These are phyloP conservation scores for Thysanoteuthis rhombus DNA, from an alignment of 2,888 invertebrate genomes.

Conservation along the genomic window DNA sequence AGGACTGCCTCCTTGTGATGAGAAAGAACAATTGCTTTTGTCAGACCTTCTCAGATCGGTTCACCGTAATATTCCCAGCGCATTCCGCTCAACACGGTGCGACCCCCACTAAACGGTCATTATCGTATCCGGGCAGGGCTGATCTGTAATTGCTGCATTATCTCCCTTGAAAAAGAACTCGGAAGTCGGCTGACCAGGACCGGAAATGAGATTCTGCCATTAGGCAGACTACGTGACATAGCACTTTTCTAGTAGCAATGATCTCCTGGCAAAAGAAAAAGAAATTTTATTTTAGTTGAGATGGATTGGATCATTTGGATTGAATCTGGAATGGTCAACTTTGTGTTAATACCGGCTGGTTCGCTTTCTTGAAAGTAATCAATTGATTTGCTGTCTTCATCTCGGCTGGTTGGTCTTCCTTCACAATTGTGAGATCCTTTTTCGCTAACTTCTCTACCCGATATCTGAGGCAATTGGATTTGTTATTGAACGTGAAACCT, in stretches of 20 bases:
- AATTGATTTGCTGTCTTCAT: not conserved
- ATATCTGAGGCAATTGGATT: not conserved
- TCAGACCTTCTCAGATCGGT: not conserved
- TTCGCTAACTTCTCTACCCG: not conserved
- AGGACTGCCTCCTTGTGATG: not conserved
- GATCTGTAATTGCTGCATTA: not conserved
- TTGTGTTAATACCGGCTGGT: not conserved
- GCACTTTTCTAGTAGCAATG: not conserved
- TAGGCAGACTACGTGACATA: not conserved
- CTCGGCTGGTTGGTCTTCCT: not conserved
- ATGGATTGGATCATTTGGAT: not conserved
- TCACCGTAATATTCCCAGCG: not conserved
- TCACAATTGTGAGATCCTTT: not conserved
- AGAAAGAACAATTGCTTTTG: constrained; percentile 12
- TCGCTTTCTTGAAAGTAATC: not conserved
- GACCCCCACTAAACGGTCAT: not conserved
- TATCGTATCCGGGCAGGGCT: not conserved
- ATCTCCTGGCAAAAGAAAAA: not conserved
- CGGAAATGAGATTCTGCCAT: constrained; percentile 12
- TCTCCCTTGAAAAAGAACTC: constrained; percentile 12
- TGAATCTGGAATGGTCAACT: constrained; percentile 12
- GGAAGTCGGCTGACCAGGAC: not conserved
- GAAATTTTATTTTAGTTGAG: constrained; percentile 12
- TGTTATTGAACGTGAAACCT: not conserved
- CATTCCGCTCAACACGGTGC: not conserved